Base-by-base conservation (phyloP, 2,888 invertebrate species). In the Sthenelais limicola region DNA sequence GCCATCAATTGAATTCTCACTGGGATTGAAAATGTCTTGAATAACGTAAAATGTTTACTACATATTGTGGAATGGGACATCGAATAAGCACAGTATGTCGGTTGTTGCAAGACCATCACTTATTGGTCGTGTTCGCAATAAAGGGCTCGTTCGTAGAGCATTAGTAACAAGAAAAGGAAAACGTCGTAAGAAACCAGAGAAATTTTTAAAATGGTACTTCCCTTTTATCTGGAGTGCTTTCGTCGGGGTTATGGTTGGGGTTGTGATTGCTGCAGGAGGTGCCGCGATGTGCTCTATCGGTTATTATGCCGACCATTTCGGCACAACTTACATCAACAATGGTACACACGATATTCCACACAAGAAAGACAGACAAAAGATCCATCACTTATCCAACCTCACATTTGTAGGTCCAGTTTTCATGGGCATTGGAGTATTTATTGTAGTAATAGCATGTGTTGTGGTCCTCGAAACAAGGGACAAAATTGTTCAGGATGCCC, bases 381-480 rank as follows among this genome's bases (percentile, higher is more conserved):
- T 35, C 30, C n/a, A 51, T 38, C 73, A 74, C 28, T 35, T 76
- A 1, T 26, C 48, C 26, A 78, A 74, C 85, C 90, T 97, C 69
- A 94, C 96, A 0, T 98, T 97, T 87, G 94, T 96, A n/a, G 98
- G 98, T 0, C 98, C 98, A 1, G 94, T 97, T 78, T 93, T 98
- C 69, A 98, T 98, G 97, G 98, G 98, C 35, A 93, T 97, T 75
- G 97, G 98, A 88, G 96, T 95, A 92, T 98, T 98, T 87, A 95
- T 97, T 80, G 94, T 98, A 49, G 97, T 98, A 28, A 96, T 97
- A 35, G 96, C 97, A 0, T 97, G 97, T 85, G 98, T 98, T 69
- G 96, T 98, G 94, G 98, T 97, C n/a, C 96, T 98, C 85, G 98
- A 98, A 86, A 96, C 96, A 0, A 91, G 97, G 2, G 98, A 98